A percentile compares a stretch with the other conserved stretches of the same genome.
Conservation (phyloP, 2,797 vertebrate species). For the Danio kyathit region DNA sequence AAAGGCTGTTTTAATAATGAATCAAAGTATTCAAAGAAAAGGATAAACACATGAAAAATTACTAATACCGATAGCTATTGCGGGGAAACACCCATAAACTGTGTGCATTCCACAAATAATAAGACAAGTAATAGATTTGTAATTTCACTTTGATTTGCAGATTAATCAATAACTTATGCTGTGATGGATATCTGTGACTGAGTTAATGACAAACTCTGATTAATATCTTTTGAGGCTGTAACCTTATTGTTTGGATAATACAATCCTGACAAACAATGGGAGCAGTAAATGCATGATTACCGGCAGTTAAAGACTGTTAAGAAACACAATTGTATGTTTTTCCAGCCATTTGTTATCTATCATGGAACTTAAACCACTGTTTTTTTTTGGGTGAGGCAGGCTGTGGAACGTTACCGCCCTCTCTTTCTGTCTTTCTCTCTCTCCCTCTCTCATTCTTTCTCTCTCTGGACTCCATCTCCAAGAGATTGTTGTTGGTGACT, state of each 20-base stretch:
- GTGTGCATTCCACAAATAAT: not conserved
- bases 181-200: not conserved
- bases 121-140: not conserved
- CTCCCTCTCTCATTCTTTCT: not conserved
- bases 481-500: slow-evolving; percentile 66
- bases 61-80: not conserved
- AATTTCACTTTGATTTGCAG: slow-evolving; percentile 8
- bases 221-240: slow-evolving; percentile 3
- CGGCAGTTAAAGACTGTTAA: slow-evolving; percentile 15
- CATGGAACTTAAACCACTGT: slow-evolving; percentile 75
- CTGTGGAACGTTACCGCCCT: slow-evolving; percentile 7
- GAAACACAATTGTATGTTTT: slow-evolving; percentile 13
- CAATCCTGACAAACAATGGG: not conserved
- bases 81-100: not conserved
- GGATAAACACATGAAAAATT: no score
- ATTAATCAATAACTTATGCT: not conserved
- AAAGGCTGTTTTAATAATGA: not conserved
- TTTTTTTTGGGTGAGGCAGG: slow-evolving; percentile 70
- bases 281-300: not conserved
- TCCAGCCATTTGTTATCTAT: slow-evolving; percentile 64
- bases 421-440: slow-evolving; percentile 28
- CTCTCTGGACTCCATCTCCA: slow-evolving; percentile 9
- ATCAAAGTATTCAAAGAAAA: not conserved
- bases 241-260: not conserved
- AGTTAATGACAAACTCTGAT: slow-evolving; percentile 19